Percentiles rank a stretch among this genome's conserved stretches.
Evolutionary conservation across 1,140 invertebrate genomes (phyloP).

Genomic region (Neodiprion pinetum): DNA sequence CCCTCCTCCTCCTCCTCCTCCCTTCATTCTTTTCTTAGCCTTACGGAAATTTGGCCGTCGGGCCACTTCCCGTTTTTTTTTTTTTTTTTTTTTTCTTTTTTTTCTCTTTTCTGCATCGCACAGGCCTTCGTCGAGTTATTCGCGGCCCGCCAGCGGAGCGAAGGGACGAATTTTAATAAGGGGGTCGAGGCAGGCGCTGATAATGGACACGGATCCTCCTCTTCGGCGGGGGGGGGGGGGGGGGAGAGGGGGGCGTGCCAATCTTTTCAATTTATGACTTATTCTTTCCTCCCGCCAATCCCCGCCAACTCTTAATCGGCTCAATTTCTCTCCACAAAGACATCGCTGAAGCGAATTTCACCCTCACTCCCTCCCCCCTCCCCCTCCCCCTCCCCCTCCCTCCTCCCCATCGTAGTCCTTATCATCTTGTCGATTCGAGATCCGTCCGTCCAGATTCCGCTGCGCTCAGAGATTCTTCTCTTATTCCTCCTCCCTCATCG

Average conservation of each 20-base stretch:
- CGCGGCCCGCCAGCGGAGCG: background rate
- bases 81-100: no score
- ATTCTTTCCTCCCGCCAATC: background rate
- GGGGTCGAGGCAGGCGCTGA: background rate
- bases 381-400: no score
- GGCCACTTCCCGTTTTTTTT: background rate
- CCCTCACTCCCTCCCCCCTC: no score
- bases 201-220: background rate
- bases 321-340: background rate
- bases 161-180: slow-evolving; percentile 5
- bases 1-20: background rate
- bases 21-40: background rate
- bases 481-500: no score
- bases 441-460: no score
- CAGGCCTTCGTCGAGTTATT: no score
- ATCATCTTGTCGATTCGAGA: no score
- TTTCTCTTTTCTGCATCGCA: no score
- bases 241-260: background rate
- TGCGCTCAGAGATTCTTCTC: no score
- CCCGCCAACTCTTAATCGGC: background rate
- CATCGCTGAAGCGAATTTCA: background rate
- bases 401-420: no score
- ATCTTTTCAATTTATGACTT: slow-evolving; percentile 1
- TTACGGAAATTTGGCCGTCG: background rate
- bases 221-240: background rate